These are phyloP conservation scores for Esox lucius DNA, from an alignment of 2,797 vertebrate species.

Conservation along the genomic window DNA sequence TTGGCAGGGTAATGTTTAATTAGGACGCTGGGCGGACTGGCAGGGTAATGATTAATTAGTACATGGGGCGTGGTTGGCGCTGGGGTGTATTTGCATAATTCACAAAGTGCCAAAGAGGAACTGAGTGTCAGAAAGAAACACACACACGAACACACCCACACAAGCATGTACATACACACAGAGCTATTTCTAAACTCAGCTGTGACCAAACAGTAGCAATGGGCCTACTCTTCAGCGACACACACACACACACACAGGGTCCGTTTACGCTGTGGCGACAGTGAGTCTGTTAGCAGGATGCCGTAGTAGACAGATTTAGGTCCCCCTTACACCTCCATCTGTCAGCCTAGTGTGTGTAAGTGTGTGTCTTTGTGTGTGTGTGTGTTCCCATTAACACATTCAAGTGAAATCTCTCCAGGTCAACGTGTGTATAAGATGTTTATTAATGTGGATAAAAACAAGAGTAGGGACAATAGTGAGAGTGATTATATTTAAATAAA, in stretches of 20 bases:
- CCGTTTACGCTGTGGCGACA: conserved; percentile 80
- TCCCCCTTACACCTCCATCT: conserved; percentile 70
- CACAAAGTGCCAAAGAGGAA: conserved; percentile 66
- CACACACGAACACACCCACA: neutral
- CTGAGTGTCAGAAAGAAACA: conserved; percentile 57
- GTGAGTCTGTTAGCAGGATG: conserved; percentile 80
- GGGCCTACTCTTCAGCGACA: conserved; percentile 60
- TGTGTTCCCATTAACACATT: conserved; percentile 69
- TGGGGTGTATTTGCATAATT: conserved; percentile 75
- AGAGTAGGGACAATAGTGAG: no score
- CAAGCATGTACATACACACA: neutral
- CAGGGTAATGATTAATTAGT: no score
- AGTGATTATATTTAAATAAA: no score
- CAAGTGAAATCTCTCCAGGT: conserved; percentile 3
- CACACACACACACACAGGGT: conserved; percentile 41
- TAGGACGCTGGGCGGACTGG: no score
- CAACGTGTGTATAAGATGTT: no score
- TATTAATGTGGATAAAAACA: no score
- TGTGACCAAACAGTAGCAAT: conserved; percentile 70
- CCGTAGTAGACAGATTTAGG: conserved; percentile 81
- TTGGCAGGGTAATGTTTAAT: no score
- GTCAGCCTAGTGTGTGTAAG: conserved; percentile 38
- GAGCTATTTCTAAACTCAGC: conserved; percentile 77
- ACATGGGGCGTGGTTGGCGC: conserved; percentile 47
- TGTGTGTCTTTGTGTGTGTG: conserved; percentile 11